Conservation (phyloP, 2,888 invertebrate species). For the Parnassius smintheus region DNA sequence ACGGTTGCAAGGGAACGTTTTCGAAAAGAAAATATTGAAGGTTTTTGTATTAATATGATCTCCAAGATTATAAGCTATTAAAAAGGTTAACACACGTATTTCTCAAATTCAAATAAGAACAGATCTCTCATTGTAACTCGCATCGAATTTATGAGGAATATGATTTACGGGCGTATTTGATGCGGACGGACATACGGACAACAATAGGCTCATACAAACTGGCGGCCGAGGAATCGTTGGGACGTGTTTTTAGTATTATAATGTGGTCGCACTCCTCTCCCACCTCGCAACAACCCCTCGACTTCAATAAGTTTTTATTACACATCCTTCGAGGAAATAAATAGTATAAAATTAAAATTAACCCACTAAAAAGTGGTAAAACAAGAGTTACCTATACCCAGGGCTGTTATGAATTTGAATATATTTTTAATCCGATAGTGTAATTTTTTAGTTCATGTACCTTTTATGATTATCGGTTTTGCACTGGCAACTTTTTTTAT, state of each 20-base stretch:
- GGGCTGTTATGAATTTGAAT: too few species aligned
- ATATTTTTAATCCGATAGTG: too few species aligned
- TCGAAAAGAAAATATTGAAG: too few species aligned
- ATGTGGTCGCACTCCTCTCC: slow-evolving; percentile 64
- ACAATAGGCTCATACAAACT: slow-evolving; percentile 69
- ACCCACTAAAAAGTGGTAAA: too few species aligned
- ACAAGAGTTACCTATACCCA: too few species aligned
- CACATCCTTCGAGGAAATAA: slow-evolving; percentile 55
- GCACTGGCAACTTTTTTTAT: too few species aligned
- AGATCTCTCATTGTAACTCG: slow-evolving; percentile 74
- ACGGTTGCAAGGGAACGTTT: too few species aligned
- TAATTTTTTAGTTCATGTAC: too few species aligned
- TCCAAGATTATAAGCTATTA: slow-evolving; percentile 23
- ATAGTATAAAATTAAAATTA: not conserved
- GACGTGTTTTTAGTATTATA: slow-evolving; percentile 69
- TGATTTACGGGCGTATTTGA: slow-evolving; percentile 77
- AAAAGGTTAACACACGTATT: slow-evolving; percentile 43
- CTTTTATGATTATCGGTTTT: too few species aligned
- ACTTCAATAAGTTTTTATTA: slow-evolving; percentile 60
- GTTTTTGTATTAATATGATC: not conserved
- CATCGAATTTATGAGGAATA: slow-evolving; percentile 77
- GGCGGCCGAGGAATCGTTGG: slow-evolving; percentile 55
- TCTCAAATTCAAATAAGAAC: slow-evolving; percentile 69
- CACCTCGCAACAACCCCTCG: slow-evolving; percentile 24
- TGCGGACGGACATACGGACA: slow-evolving; percentile 73